Evolutionary conservation across 1,140 invertebrate species (phyloP).

Genomic region (Whitmania pigra): DNA sequence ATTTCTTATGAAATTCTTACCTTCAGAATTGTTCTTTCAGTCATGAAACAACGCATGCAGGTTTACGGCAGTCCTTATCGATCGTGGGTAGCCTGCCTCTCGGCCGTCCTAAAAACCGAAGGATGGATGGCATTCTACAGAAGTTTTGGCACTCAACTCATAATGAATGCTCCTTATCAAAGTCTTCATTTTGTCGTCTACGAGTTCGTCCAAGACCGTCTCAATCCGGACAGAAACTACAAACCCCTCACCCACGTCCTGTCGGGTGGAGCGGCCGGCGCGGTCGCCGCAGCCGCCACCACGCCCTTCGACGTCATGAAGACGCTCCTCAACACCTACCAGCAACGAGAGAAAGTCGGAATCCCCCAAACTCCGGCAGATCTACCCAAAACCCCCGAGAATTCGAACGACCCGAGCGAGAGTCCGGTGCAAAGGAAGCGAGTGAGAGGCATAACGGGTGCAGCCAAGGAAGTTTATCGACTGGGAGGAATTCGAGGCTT

Average conservation of each 20-base stretch:
- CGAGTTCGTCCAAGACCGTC: slow-evolving; percentile 69
- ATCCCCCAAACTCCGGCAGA: slow-evolving; percentile 32
- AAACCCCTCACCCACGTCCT: slow-evolving; percentile 74
- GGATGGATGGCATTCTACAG: slow-evolving; percentile 87
- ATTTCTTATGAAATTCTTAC: not conserved
- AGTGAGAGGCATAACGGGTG: slow-evolving; percentile 54
- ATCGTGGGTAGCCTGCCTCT: slow-evolving; percentile 64
- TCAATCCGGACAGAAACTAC: slow-evolving; percentile 68
- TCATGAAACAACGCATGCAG: slow-evolving; percentile 97
- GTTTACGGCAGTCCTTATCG: slow-evolving; percentile 89
- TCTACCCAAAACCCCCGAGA: slow-evolving; percentile 45
- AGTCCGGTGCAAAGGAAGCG: slow-evolving; percentile 15
- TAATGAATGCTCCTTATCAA: slow-evolving; percentile 97
- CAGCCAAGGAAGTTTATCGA: slow-evolving; percentile 56
- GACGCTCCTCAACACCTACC: slow-evolving; percentile 88
- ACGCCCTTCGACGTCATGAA: slow-evolving; percentile 97
- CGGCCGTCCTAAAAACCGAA: slow-evolving; percentile 64
- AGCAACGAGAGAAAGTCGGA: not conserved
- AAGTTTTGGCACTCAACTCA: slow-evolving; percentile 85
- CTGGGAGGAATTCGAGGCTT: slow-evolving; percentile 37
- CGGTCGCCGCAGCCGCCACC: slow-evolving; percentile 78
- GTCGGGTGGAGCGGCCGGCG: slow-evolving; percentile 79
- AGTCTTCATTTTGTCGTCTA: slow-evolving; percentile 87
- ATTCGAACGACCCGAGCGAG: not conserved
- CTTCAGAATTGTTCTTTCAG: slow-evolving; percentile 62